phyloP scores from a whole-genome alignment of 2,888 invertebrate species.

The Drosophila nigricruria region DNA sequence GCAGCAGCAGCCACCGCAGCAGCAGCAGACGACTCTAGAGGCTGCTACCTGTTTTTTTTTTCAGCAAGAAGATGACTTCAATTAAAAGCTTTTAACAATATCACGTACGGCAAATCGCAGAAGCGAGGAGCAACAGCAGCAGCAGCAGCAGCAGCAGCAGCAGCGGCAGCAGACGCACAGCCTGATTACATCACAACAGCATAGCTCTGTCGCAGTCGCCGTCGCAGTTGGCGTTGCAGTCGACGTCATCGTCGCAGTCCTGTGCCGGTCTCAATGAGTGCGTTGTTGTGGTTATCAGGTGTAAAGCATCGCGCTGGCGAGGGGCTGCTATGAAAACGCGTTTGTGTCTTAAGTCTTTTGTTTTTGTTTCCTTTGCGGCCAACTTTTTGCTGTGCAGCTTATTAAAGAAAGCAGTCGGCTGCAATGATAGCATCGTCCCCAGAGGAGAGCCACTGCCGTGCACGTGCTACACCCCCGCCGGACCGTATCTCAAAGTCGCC shows the following conservation, averaged over 20 bases:
- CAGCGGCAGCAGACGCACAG: slow-evolving; percentile 27
- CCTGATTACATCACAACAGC: slow-evolving; percentile 76
- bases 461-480: slow-evolving; percentile 74
- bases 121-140: slow-evolving; percentile 20
- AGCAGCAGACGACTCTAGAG: slow-evolving; percentile 47
- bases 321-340: slow-evolving; percentile 65
- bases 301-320: slow-evolving; percentile 69
- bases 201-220: slow-evolving; percentile 36
- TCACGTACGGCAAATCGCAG: slow-evolving; percentile 82
- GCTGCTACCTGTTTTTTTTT: slow-evolving; percentile 79
- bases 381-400: slow-evolving; percentile 42
- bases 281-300: slow-evolving; percentile 67
- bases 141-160: slow-evolving; percentile 1
- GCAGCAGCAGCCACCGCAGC: slow-evolving; percentile 23
- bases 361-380: slow-evolving; percentile 24
- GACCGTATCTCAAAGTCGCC: slow-evolving; percentile 17
- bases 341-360: slow-evolving; percentile 76
- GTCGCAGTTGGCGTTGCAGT: slow-evolving; percentile 20
- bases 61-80: slow-evolving; percentile 82
- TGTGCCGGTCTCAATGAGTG: slow-evolving; percentile 68
- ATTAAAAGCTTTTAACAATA: slow-evolving; percentile 85
- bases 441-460: slow-evolving; percentile 43
- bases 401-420: slow-evolving; percentile 59
- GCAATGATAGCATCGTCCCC: slow-evolving; percentile 56
- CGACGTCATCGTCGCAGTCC: slow-evolving; percentile 45